Evolutionary conservation across 2,888 invertebrate species (phyloP).

Genomic region (Spisula solida): DNA sequence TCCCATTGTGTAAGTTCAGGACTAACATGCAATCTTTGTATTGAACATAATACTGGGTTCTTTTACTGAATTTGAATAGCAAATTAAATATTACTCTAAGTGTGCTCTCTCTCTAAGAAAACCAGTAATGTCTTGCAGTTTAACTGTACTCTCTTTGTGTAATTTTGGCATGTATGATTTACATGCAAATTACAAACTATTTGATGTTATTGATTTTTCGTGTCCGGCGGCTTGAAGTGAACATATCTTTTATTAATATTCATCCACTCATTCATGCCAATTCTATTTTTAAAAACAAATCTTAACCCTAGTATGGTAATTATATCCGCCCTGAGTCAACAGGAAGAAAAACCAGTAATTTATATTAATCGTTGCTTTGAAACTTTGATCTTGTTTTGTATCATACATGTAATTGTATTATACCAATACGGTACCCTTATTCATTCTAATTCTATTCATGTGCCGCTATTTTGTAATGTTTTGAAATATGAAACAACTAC

Average conservation of each 20-base stretch:
- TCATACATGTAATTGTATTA: neutral
- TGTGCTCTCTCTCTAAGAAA: too few species aligned
- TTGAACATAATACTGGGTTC: too few species aligned
- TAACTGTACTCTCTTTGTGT: too few species aligned
- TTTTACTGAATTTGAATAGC: too few species aligned
- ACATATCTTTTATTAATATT: neutral
- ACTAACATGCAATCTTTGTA: too few species aligned
- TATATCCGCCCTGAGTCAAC: neutral
- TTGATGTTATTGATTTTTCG: neutral
- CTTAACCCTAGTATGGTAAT: too few species aligned
- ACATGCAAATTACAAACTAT: too few species aligned
- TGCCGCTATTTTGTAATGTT: constrained; percentile 8
- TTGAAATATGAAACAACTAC: neutral
- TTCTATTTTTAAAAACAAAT: neutral
- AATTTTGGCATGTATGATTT: too few species aligned
- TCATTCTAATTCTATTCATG: neutral
- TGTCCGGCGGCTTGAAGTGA: neutral
- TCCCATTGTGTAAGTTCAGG: too few species aligned
- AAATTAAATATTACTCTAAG: too few species aligned
- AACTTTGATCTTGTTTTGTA: neutral
- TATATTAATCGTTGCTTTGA: neutral
- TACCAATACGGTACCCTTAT: neutral
- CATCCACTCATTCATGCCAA: neutral
- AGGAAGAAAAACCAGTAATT: neutral
- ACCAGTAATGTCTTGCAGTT: too few species aligned